A percentile compares a stretch with the other conserved stretches of the same genome.
Evolutionary conservation across 2,797 vertebrate species (phyloP).

Genomic region (Mormyrops boulengeri): DNA sequence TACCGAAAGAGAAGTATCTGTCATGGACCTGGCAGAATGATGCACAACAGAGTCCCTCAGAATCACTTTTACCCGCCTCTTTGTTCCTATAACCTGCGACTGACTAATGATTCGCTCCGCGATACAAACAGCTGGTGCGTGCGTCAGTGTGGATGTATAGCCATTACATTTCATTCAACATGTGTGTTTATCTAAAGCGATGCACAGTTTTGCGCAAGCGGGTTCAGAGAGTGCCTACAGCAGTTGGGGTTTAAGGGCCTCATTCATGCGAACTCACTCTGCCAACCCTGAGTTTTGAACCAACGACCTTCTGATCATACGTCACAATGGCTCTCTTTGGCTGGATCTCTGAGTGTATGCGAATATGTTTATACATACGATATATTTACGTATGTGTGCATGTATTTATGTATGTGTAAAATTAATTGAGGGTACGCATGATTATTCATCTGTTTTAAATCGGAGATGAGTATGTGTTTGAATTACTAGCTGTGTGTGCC

Average conservation of each 20-base stretch:
- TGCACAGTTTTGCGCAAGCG: neutral
- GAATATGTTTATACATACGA: neutral
- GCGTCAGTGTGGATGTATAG: neutral
- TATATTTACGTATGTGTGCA: neutral
- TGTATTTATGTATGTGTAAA: neutral
- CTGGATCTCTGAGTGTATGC: neutral
- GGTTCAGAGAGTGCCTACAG: neutral
- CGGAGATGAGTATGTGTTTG: neutral
- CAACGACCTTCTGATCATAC: neutral
- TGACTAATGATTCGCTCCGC: neutral
- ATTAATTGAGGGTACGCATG: neutral
- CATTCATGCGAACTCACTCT: neutral
- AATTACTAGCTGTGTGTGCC: neutral
- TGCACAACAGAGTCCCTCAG: neutral
- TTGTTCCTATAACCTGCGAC: neutral
- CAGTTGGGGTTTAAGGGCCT: neutral
- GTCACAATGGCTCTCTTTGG: neutral
- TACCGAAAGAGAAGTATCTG: neutral
- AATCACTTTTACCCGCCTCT: neutral
- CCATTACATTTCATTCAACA: neutral
- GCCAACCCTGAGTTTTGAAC: neutral
- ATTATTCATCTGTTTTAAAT: neutral
- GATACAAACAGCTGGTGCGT: neutral
- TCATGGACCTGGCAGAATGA: neutral
- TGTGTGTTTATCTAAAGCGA: neutral